Conservation (phyloP, 1,140 invertebrate species). For the Magallana gigas region DNA sequence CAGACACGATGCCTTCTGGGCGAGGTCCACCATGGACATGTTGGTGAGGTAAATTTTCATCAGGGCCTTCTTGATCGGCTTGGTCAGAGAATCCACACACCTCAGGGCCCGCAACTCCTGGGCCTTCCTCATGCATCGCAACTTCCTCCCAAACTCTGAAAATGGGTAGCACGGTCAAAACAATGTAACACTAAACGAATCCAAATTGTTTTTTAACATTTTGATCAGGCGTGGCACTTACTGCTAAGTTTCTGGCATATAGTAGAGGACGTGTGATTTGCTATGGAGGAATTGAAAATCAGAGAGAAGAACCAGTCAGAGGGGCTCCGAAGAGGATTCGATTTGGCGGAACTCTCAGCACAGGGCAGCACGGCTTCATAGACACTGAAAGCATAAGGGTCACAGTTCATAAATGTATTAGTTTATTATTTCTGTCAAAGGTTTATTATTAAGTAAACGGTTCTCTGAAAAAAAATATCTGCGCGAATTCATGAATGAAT, state of each 20-base stretch:
- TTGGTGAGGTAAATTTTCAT: not conserved
- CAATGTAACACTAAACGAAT: not conserved
- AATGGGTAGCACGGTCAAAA: not conserved
- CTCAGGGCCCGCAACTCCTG: not conserved
- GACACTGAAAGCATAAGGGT: not conserved
- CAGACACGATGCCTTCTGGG: conserved; percentile 1
- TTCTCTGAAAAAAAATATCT: not conserved
- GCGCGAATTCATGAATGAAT: not conserved
- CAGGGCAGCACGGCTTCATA: conserved; percentile 4
- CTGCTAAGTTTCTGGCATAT: conserved; percentile 13
- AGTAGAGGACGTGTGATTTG: not conserved
- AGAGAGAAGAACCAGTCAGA: conserved; percentile 20
- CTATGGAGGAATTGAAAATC: conserved; percentile 25
- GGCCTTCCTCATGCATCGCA: not conserved
- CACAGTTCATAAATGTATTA: too few relatives aligned
- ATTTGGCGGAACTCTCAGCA: not conserved
- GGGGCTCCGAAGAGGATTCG: not conserved
- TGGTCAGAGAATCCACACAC: not conserved
- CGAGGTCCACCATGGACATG: not conserved
- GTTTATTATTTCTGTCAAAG: too few relatives aligned
- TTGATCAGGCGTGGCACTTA: not conserved
- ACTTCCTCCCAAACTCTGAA: not conserved
- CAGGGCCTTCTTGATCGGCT: not conserved
- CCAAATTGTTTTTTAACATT: not conserved
- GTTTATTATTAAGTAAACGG: too few relatives aligned